phyloP scores from a whole-genome alignment of 2,888 invertebrate genomes.

The Trissolcus brochymenae region DNA sequence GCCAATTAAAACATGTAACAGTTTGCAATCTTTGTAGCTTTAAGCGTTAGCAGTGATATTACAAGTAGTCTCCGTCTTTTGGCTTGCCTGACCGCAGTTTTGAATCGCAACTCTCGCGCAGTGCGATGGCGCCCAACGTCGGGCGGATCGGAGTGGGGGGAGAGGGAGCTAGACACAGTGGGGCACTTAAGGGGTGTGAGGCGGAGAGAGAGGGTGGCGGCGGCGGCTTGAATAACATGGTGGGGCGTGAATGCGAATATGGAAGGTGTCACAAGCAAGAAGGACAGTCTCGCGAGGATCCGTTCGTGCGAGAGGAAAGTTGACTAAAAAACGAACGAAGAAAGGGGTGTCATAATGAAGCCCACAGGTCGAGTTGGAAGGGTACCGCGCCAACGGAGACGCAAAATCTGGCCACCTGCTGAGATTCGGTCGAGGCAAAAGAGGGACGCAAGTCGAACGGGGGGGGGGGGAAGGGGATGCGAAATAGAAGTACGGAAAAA shows the following conservation, averaged over 20 bases:
- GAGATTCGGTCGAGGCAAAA: constrained; percentile 21
- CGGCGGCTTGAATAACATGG: constrained; percentile 20
- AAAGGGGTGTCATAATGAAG: constrained; percentile 69
- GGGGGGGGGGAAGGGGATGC: constrained; percentile 14
- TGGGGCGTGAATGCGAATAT: constrained; percentile 43
- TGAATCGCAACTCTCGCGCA: constrained; percentile 68
- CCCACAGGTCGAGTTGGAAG: constrained; percentile 52
- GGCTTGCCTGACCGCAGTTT: constrained; percentile 66
- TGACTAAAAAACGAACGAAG: constrained; percentile 58
- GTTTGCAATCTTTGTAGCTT: constrained; percentile 19
- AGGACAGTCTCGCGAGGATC: constrained; percentile 30
- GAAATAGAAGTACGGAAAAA: constrained; percentile 36
- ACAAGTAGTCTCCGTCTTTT: constrained; percentile 60
- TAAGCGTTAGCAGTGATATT: constrained; percentile 39
- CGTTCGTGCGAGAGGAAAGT: constrained; percentile 38
- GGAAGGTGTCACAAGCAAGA: constrained; percentile 46
- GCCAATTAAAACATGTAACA: no score
- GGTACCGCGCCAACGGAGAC: constrained; percentile 22
- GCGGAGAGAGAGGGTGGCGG: constrained; percentile 39
- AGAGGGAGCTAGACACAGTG: constrained; percentile 19
- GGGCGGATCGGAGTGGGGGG: constrained; percentile 6
- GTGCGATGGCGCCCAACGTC: constrained; percentile 51
- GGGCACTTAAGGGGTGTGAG: constrained; percentile 23
- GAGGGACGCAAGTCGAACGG: constrained; percentile 6
- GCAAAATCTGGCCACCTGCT: constrained; percentile 29